Evolutionary conservation across 2,797 vertebrate species (phyloP).

Genomic region (Taenioides sp.): DNA sequence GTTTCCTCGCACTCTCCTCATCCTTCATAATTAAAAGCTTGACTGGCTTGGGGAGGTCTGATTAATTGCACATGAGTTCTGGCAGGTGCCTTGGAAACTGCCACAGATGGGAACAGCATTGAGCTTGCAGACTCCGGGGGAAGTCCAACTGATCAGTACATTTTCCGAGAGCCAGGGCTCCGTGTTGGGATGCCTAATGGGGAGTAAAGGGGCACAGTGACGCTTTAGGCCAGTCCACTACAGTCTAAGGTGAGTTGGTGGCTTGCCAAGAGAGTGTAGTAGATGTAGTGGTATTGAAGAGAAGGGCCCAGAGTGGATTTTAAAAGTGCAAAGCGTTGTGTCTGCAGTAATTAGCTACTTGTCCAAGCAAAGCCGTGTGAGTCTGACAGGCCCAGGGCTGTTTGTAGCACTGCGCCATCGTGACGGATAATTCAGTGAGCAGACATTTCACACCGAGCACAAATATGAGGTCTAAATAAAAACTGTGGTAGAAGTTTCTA

Average conservation of each 20-base stretch:
- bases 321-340: conserved; percentile 56
- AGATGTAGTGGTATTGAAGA: conserved; percentile 39
- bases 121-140: conserved; percentile 2
- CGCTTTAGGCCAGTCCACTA: conserved; percentile 30
- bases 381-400: conserved; percentile 43
- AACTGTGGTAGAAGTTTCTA: conserved; percentile 24
- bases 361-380: conserved; percentile 54
- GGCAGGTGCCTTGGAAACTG: conserved; percentile 59
- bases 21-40: conserved; percentile 72
- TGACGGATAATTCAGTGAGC: conserved; percentile 11
- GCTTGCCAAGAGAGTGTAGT: conserved; percentile 45
- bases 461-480: conserved; percentile 20
- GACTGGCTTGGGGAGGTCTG: conserved; percentile 58
- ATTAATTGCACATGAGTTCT: conserved; percentile 66
- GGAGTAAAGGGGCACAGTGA: conserved; percentile 39
- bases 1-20: conserved; percentile 41
- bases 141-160: conserved; percentile 21
- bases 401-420: conserved; percentile 33
- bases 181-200: conserved; percentile 51
- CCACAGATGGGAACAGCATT: conserved; percentile 53
- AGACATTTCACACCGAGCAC: conserved; percentile 23
- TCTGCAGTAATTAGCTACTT: conserved; percentile 70
- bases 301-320: conserved; percentile 60
- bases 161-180: conserved; percentile 7
- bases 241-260: conserved; percentile 53